Conservation (phyloP, 2,113 vertebrate genomes). For the Cisticola juncidis region DNA sequence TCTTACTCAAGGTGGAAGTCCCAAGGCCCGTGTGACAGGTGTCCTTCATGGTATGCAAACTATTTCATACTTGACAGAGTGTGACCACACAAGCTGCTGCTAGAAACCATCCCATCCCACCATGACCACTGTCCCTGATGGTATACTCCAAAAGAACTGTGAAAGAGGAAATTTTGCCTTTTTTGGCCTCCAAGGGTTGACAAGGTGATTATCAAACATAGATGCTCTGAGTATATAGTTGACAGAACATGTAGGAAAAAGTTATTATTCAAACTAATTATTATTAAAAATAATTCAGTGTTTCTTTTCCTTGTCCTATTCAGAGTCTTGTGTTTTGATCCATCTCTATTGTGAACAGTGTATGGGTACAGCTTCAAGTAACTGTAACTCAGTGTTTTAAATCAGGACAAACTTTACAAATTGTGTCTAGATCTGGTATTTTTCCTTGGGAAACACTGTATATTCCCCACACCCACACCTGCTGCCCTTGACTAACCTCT, state of each 20-base stretch:
- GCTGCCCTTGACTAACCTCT: constrained; percentile 53
- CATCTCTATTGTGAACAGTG: neutral
- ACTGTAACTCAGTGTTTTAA: neutral
- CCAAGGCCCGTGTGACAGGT: neutral
- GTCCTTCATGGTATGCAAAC: neutral
- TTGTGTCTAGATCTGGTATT: neutral
- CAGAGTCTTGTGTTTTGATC: neutral
- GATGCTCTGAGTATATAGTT: neutral
- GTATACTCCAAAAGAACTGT: neutral
- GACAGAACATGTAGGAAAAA: neutral
- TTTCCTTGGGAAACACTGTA: neutral
- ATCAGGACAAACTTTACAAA: neutral
- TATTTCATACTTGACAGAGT: neutral
- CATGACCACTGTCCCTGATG: rapidly evolving
- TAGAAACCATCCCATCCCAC: neutral
- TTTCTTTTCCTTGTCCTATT: neutral
- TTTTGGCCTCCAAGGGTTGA: neutral
- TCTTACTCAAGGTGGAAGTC: neutral
- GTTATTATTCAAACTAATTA: neutral
- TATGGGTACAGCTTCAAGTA: neutral
- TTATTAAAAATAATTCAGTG: neutral
- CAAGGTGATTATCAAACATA: neutral
- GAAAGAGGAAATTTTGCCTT: neutral
- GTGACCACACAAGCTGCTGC: neutral
- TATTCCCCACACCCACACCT: neutral